Base-by-base conservation (phyloP, 2,797 vertebrate species). In the Triplophysa bombifrons region DNA sequence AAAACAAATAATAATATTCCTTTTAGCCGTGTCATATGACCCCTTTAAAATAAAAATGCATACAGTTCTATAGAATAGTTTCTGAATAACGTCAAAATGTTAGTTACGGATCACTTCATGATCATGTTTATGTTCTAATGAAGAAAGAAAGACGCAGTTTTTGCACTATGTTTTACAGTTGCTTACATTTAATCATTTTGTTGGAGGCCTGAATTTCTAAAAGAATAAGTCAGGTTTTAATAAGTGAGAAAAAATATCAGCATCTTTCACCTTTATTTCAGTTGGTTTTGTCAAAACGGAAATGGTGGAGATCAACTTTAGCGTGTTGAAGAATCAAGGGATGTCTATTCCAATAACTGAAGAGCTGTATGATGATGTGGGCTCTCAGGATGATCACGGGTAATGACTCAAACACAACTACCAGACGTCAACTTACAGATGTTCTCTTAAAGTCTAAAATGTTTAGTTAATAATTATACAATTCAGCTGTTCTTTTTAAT, bases 231-330 rank as follows among this genome's bases (percentile, higher is more conserved):
- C 50, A 51, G 48, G 16, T 51, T 51, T 64, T 38, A 38, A 64
- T 19, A 34, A 8, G 14, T 19, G 7, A n/a, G 27, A 51, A 30
- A 50, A 50, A 50, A 53, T 9, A 53, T 53, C 12, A 38, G 12
- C n/a, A 34, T 22, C 12, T n/a, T 17, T 41, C 2, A 61, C 51
- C 30, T 64, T 14, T 71, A 12, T 60, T 87, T 38, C 86, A 99
- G 98, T 94, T 84, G 98, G 98, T 46, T 99, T 98, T 53, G 94
- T 98, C 76, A 98, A 98, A 92, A 98, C 93, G 11, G 93, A 94
- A 0, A 88, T 93, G 1, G 95, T 97, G 78, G 90, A 96, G 78
- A 95, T 98, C 22, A 95, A 98, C 85, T 96, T 96, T 9, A 93
- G 96, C 81, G 89, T 89, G 11, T 88, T 98, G 84, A 96, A 96